A percentile compares a stretch with the other conserved stretches of the same genome.
Conservation (phyloP, 2,113 vertebrate species). For the Pyrgilauda ruficollis region DNA sequence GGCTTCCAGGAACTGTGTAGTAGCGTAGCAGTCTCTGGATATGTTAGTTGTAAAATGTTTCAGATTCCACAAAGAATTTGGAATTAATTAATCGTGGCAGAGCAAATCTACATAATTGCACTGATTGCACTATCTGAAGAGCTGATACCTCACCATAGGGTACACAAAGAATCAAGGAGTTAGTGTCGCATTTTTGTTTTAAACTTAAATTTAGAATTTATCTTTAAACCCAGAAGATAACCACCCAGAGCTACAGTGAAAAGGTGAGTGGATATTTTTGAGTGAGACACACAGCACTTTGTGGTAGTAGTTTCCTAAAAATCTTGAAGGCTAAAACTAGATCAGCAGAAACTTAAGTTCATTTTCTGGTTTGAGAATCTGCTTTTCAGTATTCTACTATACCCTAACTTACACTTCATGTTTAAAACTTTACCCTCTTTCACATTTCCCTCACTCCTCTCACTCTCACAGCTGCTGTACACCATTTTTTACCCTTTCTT, state of each 20-base stretch:
- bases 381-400: neutral
- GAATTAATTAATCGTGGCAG: neutral
- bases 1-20: neutral
- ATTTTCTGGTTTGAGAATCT: neutral
- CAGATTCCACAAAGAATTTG: neutral
- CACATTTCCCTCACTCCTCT: neutral
- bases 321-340: neutral
- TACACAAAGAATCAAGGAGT: neutral
- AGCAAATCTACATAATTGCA: neutral
- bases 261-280: neutral
- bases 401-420: neutral
- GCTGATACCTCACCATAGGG: rapidly evolving
- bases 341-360: neutral
- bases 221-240: neutral
- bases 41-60: neutral
- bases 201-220: neutral
- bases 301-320: neutral
- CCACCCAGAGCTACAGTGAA: neutral
- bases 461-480: neutral
- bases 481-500: neutral
- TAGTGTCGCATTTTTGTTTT: neutral
- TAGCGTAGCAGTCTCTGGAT: neutral
- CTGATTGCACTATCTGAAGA: neutral
- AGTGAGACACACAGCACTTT: neutral
- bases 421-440: neutral